These are phyloP conservation scores for Rhinolophus ferrumequinum DNA, from an alignment of 2,113 vertebrate species.

Conservation along the genomic window DNA sequence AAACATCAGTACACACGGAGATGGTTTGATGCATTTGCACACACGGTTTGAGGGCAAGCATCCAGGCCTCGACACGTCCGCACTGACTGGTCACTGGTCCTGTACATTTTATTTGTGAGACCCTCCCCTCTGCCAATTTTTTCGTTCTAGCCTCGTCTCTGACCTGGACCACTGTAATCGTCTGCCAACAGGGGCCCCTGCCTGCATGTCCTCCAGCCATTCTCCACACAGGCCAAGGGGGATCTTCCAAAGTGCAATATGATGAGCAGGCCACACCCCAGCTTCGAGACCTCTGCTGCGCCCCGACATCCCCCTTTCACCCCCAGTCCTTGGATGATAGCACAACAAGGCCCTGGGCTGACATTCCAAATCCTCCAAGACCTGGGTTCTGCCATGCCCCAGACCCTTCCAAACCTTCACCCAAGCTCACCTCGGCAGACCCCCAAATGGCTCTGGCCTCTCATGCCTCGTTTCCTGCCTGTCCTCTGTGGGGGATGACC, in stretches of 20 bases:
- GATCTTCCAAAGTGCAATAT: neutral
- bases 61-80: accelerated
- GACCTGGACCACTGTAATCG: neutral
- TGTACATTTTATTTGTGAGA: neutral
- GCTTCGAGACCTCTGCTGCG: neutral
- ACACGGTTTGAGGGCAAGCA: neutral
- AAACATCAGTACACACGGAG: slow-evolving; percentile 75
- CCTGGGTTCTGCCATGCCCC: neutral
- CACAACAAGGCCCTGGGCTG: neutral
- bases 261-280: no score
- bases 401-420: neutral
- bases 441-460: neutral
- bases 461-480: neutral
- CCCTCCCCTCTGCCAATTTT: neutral
- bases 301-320: no score
- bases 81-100: accelerated
- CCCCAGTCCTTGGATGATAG: neutral
- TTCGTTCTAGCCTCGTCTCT: neutral
- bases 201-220: neutral
- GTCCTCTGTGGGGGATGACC: neutral
- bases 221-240: neutral
- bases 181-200: neutral
- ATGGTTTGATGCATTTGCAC: neutral
- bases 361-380: neutral
- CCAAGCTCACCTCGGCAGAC: neutral